phyloP scores from a whole-genome alignment of 2,113 vertebrate species.

The Solea senegalensis region DNA sequence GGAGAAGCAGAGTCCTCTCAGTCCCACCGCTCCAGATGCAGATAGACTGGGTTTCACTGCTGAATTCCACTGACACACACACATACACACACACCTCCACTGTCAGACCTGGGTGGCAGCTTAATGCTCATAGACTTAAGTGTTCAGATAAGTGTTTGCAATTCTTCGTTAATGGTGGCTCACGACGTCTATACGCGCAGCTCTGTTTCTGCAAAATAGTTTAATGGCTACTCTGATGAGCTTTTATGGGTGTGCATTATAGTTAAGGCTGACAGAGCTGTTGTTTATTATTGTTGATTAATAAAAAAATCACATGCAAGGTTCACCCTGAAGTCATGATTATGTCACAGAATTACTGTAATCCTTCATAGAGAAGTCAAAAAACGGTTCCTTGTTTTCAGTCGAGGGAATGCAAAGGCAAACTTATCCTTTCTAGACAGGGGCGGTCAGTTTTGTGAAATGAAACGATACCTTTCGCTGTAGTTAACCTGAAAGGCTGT shows the following conservation, averaged over 20 bases:
- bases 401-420: too few species aligned
- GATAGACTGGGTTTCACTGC: not conserved
- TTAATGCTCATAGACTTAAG: slow-evolving; percentile 5
- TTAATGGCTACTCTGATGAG: not conserved
- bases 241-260: not conserved
- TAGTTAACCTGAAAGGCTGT: too few species aligned
- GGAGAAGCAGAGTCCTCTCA: slow-evolving; percentile 43
- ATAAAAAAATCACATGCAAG: not conserved
- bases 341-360: too few species aligned
- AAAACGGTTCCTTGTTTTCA: too few species aligned
- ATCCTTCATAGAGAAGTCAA: too few species aligned
- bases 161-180: not conserved
- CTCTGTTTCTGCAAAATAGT: not conserved
- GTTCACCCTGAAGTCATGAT: not conserved
- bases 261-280: not conserved
- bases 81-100: not conserved
- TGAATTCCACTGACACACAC: slow-evolving; percentile 25
- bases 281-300: not conserved
- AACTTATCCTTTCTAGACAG: too few species aligned
- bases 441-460: too few species aligned
- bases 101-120: slow-evolving; percentile 21
- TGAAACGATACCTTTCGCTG: too few species aligned
- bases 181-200: not conserved
- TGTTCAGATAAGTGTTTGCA: slow-evolving; percentile 21
- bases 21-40: slow-evolving; percentile 32